A percentile compares a stretch with the other conserved stretches of the same genome.
These are phyloP conservation scores for Colinus virginianus DNA, from an alignment of 2,113 vertebrate species.

Conservation along the genomic window DNA sequence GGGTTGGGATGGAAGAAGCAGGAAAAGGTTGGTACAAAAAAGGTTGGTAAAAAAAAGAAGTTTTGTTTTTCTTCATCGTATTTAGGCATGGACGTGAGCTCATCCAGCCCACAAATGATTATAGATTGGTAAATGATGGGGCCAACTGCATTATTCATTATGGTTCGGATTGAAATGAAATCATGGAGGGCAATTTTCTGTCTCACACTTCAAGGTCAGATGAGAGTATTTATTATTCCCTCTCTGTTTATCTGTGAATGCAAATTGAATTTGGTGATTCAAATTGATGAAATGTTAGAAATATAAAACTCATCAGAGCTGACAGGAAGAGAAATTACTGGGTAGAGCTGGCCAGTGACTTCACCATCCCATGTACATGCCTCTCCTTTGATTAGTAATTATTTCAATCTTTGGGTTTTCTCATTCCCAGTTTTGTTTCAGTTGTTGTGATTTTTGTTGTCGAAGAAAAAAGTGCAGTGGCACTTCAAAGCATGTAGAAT, in stretches of 20 bases:
- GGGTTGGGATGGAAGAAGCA: neutral
- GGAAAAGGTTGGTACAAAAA: neutral
- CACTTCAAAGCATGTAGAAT: slow-evolving; percentile 60
- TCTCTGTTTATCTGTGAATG: slow-evolving; percentile 83
- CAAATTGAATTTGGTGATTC: slow-evolving; percentile 80
- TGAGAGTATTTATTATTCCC: slow-evolving; percentile 75
- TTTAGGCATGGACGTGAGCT: neutral
- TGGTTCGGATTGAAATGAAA: slow-evolving; percentile 76
- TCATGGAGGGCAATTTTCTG: slow-evolving; percentile 76
- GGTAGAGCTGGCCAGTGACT: slow-evolving; percentile 44
- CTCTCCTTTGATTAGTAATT: slow-evolving; percentile 69
- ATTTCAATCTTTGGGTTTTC: slow-evolving; percentile 68
- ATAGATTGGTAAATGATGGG: slow-evolving; percentile 40
- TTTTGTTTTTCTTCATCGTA: neutral
- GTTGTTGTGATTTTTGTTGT: slow-evolving; percentile 66
- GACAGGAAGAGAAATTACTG: slow-evolving; percentile 39
- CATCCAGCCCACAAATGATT: neutral
- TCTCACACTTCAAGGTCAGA: slow-evolving; percentile 80
- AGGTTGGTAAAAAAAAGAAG: neutral
- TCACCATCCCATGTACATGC: slow-evolving; percentile 5
- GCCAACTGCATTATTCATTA: slow-evolving; percentile 73
- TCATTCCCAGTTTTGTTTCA: slow-evolving; percentile 72
- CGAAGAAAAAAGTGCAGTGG: slow-evolving; percentile 64
- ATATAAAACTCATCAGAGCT: slow-evolving; percentile 68
- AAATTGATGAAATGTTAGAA: slow-evolving; percentile 74